Base-by-base conservation (phyloP, 2,113 vertebrate genomes). In the Hydropotes inermis region DNA sequence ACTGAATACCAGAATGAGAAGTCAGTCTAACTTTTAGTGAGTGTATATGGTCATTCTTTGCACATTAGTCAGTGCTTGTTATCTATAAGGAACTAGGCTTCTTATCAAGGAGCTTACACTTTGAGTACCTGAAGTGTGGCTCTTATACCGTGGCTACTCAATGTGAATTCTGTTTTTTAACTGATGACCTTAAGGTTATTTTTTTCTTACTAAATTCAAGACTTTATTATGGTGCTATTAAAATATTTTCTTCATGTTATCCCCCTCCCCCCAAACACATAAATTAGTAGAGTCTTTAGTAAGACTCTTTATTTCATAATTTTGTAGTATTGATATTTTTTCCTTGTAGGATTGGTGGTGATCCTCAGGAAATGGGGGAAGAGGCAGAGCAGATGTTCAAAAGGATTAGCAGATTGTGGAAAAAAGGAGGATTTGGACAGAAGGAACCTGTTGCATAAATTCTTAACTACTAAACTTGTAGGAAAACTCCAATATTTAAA, bases 331-430 rank as follows among this genome's bases (percentile, higher is more conserved):
- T 97, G 97, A 98, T 98, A 98, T 98, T 98, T 98, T 98, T 98
- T 98, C 98, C 98, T 98, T 98, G 97, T 98, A 98, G 98, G 98
- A 96, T 98, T 98, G 98, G 89, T 97, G 98, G 97, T 98, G 97
- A 97, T 98, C 98, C 97, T 98, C 98, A 97, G 98, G 97, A 98
- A 98, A 95, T 98, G 98, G 98, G 98, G 98, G 95, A 98, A 98
- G 98, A 98, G 98, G 98, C 98, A 98, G 90, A 98, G 81, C 97
- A 98, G 97, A 70, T 98, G 95, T 97, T 98, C 98, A 98, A 96
- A 98, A 98, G 98, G 97, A 98, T 98, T 98, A 98, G 98, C 98
- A 98, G 97, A 98, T 97, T 98, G 97, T 98, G 98, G 98, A 98
- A 96, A 98, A 98, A 88, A 98, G 98, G 98, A 98, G 98, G 86